A percentile compares a stretch with the other conserved stretches of the same genome.
These are phyloP conservation scores for Octodonta nipae DNA, from an alignment of 2,888 invertebrate genomes.

Conservation along the genomic window DNA sequence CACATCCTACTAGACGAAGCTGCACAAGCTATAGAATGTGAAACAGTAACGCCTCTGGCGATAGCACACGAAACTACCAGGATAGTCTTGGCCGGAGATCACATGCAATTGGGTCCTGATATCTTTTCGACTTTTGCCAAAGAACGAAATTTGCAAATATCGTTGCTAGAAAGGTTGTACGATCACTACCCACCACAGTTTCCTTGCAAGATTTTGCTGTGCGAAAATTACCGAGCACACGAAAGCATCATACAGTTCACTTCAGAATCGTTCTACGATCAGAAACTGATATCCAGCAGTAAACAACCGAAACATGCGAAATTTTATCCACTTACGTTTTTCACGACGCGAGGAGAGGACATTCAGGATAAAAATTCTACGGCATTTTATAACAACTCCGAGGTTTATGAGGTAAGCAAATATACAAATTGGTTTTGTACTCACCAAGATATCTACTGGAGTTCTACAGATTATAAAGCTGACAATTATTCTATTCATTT, in stretches of 20 bases:
- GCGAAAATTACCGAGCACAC: slow-evolving; percentile 74
- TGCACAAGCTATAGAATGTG: slow-evolving; percentile 76
- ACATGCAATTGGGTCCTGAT: slow-evolving; percentile 74
- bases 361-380: slow-evolving; percentile 65
- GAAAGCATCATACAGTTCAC: slow-evolving; percentile 69
- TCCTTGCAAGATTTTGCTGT: slow-evolving; percentile 65
- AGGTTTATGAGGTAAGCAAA: too few species aligned
- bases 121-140: slow-evolving; percentile 62
- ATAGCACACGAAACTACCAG: slow-evolving; percentile 58
- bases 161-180: slow-evolving; percentile 63
- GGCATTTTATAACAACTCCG: slow-evolving; percentile 69
- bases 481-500: too few species aligned
- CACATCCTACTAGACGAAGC: slow-evolving; percentile 79
- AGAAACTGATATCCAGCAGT: slow-evolving; percentile 59
- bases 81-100: slow-evolving; percentile 67
- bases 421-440: too few species aligned
- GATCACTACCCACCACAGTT: slow-evolving; percentile 57
- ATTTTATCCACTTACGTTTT: slow-evolving; percentile 65
- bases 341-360: slow-evolving; percentile 66
- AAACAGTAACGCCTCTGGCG: slow-evolving; percentile 66
- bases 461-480: too few species aligned
- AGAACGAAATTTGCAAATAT: slow-evolving; percentile 56
- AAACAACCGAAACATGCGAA: slow-evolving; percentile 56
- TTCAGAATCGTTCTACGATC: slow-evolving; percentile 69
- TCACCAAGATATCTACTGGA: too few species aligned